Evolutionary conservation across 1,140 invertebrate species (phyloP).

Genomic region (Tribolium madens): DNA sequence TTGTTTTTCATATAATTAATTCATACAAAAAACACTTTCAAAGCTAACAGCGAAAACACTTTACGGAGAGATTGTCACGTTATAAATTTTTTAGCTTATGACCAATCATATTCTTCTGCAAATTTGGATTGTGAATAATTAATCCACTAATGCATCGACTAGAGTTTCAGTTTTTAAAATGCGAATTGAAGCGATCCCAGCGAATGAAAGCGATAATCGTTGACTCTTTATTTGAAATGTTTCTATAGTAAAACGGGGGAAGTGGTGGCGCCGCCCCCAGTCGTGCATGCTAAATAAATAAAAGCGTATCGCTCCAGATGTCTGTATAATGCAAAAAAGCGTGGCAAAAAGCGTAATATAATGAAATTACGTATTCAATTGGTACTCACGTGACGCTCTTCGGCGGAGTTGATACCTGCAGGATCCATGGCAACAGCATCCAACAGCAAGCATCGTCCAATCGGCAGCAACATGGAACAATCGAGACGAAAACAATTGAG

Average conservation of each 20-base stretch:
- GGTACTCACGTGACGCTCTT: constrained; percentile 65
- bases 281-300: not conserved
- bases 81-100: no score
- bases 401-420: constrained; percentile 64
- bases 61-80: not conserved
- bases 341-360: constrained; percentile 49
- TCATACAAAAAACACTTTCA: not conserved
- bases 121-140: no score
- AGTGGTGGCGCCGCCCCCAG: no score
- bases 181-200: no score
- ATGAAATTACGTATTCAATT: constrained; percentile 58
- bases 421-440: constrained; percentile 58
- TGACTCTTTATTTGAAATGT: no score
- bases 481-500: constrained; percentile 63
- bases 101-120: no score
- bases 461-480: constrained; percentile 62
- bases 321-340: constrained; percentile 33
- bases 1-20: not conserved
- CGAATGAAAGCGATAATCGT: no score
- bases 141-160: no score
- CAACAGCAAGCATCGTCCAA: constrained; percentile 53
- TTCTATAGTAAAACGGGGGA: no score
- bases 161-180: no score
- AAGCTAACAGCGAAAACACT: not conserved
- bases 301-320: not conserved